Evolutionary conservation across 1,140 invertebrate species (phyloP), one percentile per base, ranked within the genome.

Genomic region (Lordiphosa stackelbergi): DNA sequence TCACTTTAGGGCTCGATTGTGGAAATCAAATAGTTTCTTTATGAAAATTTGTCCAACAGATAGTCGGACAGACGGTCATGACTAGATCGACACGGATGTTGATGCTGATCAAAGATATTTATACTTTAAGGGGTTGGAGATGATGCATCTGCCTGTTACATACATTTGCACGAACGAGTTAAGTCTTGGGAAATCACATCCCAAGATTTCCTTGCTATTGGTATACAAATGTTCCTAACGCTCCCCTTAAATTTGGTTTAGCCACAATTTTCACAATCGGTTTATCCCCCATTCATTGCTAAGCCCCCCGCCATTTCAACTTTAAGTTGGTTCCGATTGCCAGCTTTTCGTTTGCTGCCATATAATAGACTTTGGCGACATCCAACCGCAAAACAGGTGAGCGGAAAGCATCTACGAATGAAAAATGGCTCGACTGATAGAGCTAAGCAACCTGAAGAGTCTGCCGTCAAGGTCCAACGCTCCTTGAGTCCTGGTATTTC

Each of bases 401-500:
- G 41, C 34, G 22, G 37, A 57, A 45, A 58, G 56, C 60, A 42
- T 55, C 66, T 53, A 45, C 36, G 49, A 74, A 71, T 79, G 74
- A 79, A 71, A 74, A 81, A 79, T 75, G 66, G 66, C 53, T 42
- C 19, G 36, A 31, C 62, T 79, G 74, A 79, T 79, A 81, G 71
- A 61, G 71, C 66, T 62, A 71, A 79, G 66, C 49, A 45, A 56
- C 46, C 57, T 55, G 61, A 59, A 68, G 53, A 35, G 24, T 47
- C n/a, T 16, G 48, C 11, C 12, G 46, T n/a, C 48, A 45, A n/a
- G 34, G 34, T 7, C 12, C 5, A 16, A 10, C 34, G 28, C 28
- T 43, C 6, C 36, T 36, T 57, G 47, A 40, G 22, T 24, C 22
- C 22, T 62, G 47, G 68, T 53, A 46, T 62, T 68, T 56, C 34